Percentiles rank a stretch among this genome's conserved stretches.
Evolutionary conservation across 1,140 invertebrate species (phyloP).

Genomic region (Melitaea cinxia): DNA sequence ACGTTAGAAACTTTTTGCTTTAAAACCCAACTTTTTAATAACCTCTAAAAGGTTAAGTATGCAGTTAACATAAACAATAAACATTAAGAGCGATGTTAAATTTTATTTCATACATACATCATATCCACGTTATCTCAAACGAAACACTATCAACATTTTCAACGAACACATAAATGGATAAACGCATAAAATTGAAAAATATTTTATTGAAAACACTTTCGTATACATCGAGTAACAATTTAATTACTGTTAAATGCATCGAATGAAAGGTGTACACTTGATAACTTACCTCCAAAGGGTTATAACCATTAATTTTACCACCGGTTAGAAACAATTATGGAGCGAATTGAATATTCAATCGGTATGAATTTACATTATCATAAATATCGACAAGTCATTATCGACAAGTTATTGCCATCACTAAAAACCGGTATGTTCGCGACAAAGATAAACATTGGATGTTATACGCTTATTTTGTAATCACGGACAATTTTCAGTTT

Average conservation of each 20-base stretch:
- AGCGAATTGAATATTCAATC: constrained; percentile 60
- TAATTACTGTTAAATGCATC: constrained; percentile 17
- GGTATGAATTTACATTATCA: constrained; percentile 54
- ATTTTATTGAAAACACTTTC: neutral
- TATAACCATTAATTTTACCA: constrained; percentile 49
- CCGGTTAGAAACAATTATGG: constrained; percentile 57
- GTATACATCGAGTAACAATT: neutral
- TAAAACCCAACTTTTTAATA: neutral
- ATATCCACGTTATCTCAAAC: neutral
- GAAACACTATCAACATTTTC: neutral
- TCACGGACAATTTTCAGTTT: constrained; percentile 23
- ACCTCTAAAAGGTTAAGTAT: constrained; percentile 1
- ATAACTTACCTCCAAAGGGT: constrained; percentile 10
- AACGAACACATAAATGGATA: neutral
- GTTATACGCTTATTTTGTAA: constrained; percentile 23
- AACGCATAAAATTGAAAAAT: neutral
- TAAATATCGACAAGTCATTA: constrained; percentile 60
- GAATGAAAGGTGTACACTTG: constrained; percentile 18
- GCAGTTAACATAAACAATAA: neutral
- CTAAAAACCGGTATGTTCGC: constrained; percentile 47
- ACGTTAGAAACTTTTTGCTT: neutral
- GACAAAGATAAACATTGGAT: constrained; percentile 44
- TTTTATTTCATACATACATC: neutral
- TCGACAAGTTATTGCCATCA: constrained; percentile 57
- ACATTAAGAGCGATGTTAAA: neutral